These are phyloP conservation scores for Semaprochilodus insignis DNA, from an alignment of 2,797 vertebrate species.

Conservation along the genomic window DNA sequence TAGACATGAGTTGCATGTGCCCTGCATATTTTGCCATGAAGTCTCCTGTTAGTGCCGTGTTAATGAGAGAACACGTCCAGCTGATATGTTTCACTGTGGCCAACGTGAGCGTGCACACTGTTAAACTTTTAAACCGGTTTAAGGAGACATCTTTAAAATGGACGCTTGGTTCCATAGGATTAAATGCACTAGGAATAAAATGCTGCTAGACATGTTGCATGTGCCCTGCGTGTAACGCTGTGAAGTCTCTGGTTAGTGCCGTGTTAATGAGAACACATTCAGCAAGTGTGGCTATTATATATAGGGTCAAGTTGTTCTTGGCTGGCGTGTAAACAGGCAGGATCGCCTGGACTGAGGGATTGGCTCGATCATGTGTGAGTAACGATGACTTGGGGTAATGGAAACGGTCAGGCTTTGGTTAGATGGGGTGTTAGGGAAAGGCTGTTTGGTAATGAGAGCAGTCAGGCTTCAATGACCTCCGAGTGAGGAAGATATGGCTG, in stretches of 20 bases:
- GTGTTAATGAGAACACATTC: not conserved
- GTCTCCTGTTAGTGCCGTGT: not conserved
- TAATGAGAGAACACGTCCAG: not conserved
- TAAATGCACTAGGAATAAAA: not conserved
- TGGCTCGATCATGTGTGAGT: conserved; percentile 57
- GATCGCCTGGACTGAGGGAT: conserved; percentile 29
- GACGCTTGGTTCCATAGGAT: not conserved
- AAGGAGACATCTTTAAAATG: no score
- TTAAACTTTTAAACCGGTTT: no score
- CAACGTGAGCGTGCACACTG: no score
- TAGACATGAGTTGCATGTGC: not conserved
- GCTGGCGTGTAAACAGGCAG: conserved; percentile 25
- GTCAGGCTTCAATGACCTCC: conserved; percentile 69
- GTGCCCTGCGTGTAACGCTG: not conserved
- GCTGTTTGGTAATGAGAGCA: conserved; percentile 69
- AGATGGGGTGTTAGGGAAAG: conserved; percentile 67
- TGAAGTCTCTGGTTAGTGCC: not conserved
- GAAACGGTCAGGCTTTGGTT: conserved; percentile 64
- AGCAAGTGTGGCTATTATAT: not conserved
- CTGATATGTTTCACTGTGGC: no score
- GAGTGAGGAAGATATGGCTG: conserved; percentile 53
- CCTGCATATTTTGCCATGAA: not conserved
- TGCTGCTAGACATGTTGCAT: not conserved
- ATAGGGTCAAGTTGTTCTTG: not conserved
- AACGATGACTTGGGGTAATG: conserved; percentile 57